Evolutionary conservation across 2,797 vertebrate genomes (phyloP).

Genomic region (Gambusia yucatana): DNA sequence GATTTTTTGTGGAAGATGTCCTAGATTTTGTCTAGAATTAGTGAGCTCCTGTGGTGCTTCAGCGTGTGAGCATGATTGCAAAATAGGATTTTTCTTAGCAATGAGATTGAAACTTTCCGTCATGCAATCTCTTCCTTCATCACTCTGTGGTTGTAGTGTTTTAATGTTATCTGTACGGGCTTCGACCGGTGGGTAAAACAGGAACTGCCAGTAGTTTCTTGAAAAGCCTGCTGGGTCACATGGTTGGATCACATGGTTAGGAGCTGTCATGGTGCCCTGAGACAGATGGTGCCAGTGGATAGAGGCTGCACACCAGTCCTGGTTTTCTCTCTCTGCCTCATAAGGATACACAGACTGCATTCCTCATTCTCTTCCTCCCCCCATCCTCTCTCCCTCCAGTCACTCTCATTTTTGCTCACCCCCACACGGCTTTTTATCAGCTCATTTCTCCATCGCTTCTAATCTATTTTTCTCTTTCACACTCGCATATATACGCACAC

Average conservation of each 20-base stretch:
- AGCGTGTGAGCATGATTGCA: background rate
- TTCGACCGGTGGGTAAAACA: slow-evolving; percentile 38
- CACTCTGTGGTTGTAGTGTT: slow-evolving; percentile 30
- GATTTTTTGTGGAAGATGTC: background rate
- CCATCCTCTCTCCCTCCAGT: slow-evolving; percentile 19
- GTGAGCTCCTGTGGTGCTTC: background rate
- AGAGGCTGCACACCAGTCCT: slow-evolving; percentile 52
- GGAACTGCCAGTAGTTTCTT: slow-evolving; percentile 49
- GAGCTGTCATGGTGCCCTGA: slow-evolving; percentile 69
- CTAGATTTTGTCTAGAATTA: slow-evolving; percentile 2
- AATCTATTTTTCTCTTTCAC: slow-evolving; percentile 55
- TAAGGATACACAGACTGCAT: slow-evolving; percentile 60
- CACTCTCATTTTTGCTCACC: slow-evolving; percentile 53
- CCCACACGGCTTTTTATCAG: slow-evolving; percentile 55
- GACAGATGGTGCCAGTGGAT: slow-evolving; percentile 77
- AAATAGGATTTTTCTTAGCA: background rate
- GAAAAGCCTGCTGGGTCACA: slow-evolving; percentile 62
- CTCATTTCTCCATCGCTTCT: slow-evolving; percentile 53
- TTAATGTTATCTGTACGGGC: slow-evolving; percentile 36
- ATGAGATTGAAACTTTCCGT: background rate
- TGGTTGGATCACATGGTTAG: slow-evolving; percentile 70
- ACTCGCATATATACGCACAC: background rate
- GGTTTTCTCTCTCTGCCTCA: slow-evolving; percentile 28
- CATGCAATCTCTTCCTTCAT: slow-evolving; percentile 9
- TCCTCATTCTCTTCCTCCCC: slow-evolving; percentile 47